Conservation (phyloP, 2,888 invertebrate species). For the Tryphoninae sp. region DNA sequence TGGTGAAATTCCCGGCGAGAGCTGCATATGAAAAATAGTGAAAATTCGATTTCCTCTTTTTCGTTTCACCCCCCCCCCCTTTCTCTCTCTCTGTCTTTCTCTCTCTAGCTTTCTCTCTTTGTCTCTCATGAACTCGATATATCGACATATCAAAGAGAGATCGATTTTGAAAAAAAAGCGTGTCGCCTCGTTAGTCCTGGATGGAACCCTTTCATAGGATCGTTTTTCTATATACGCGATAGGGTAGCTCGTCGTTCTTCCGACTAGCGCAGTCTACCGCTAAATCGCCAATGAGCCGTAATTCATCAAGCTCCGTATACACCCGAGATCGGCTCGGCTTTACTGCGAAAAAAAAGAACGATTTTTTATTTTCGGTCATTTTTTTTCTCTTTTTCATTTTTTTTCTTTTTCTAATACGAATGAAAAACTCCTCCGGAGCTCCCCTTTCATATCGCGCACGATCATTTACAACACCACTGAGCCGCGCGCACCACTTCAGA, state of each 20-base stretch:
- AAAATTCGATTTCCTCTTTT: slow-evolving; percentile 9
- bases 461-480: slow-evolving; percentile 53
- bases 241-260: slow-evolving; percentile 12
- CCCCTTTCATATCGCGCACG: slow-evolving; percentile 29
- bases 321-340: slow-evolving; percentile 13
- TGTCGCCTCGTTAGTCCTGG: neutral
- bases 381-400: slow-evolving; percentile 2
- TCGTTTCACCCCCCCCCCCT: neutral
- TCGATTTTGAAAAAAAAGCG: slow-evolving; percentile 24
- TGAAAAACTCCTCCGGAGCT: slow-evolving; percentile 30
- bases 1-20: slow-evolving; percentile 10
- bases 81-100: too few relatives aligned
- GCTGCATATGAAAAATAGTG: slow-evolving; percentile 27
- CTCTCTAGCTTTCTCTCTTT: too few relatives aligned
- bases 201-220: slow-evolving; percentile 6
- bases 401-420: slow-evolving; percentile 17
- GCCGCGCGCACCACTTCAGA: slow-evolving; percentile 34
- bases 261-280: slow-evolving; percentile 26
- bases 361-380: neutral
- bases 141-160: neutral
- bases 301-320: slow-evolving; percentile 45
- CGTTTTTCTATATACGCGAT: neutral
- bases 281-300: slow-evolving; percentile 54
- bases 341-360: slow-evolving; percentile 20
- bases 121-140: neutral